A percentile compares a stretch with the other conserved stretches of the same genome.
phyloP scores from a whole-genome alignment of 2,888 invertebrate species.

The Dysmachus trigonus region DNA sequence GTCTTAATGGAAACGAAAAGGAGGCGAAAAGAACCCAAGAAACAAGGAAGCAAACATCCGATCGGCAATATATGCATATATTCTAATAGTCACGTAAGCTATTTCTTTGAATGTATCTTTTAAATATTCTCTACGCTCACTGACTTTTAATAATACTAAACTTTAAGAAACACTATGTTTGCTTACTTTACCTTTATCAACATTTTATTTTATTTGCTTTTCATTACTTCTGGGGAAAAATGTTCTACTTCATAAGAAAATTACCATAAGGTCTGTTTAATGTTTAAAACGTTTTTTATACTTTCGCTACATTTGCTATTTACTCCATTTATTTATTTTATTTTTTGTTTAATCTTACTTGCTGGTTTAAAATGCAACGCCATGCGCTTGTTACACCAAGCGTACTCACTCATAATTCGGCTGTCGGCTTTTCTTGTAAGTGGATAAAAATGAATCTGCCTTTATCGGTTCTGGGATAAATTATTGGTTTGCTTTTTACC shows the following conservation, averaged over 20 bases:
- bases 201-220: neutral
- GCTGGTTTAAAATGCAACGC: neutral
- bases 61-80: neutral
- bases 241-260: conserved; percentile 47
- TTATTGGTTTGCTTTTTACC: neutral
- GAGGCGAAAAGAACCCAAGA: neutral
- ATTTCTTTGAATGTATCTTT: neutral
- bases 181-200: neutral
- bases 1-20: neutral
- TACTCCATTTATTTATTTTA: conserved; percentile 5
- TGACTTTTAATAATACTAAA: conserved; percentile 1
- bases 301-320: conserved; percentile 15
- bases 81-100: neutral
- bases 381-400: neutral
- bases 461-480: neutral
- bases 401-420: neutral
- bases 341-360: conserved; percentile 7
- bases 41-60: neutral
- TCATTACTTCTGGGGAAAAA: neutral
- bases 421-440: neutral
- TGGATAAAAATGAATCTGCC: neutral
- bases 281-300: conserved; percentile 39
- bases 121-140: neutral
- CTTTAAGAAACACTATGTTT: conserved; percentile 6
- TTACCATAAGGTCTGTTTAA: conserved; percentile 46